Conservation (phyloP, 2,797 vertebrate species). For the Melanotaenia parkinsoni region DNA sequence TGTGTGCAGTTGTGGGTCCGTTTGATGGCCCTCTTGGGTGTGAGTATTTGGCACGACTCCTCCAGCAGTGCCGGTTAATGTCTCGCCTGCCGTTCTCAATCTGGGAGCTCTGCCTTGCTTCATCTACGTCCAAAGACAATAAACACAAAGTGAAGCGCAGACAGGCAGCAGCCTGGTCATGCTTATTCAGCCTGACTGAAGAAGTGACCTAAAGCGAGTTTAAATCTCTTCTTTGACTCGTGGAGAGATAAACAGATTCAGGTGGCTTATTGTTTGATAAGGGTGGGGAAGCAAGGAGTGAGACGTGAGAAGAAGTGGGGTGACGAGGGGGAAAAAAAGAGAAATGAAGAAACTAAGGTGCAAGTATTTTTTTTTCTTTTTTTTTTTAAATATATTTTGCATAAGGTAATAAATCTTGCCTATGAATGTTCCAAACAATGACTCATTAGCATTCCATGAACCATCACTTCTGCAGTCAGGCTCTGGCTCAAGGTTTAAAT, state of each 20-base stretch:
- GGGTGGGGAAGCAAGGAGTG: not conserved
- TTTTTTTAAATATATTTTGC: not conserved
- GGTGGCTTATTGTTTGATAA: slow-evolving; percentile 8
- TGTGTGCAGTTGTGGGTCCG: slow-evolving; percentile 34
- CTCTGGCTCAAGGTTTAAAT: slow-evolving; percentile 6
- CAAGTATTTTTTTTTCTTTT: no score
- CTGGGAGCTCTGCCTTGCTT: slow-evolving; percentile 42
- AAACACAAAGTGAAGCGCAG: slow-evolving; percentile 50
- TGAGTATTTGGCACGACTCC: slow-evolving; percentile 51
- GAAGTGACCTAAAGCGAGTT: slow-evolving; percentile 17
- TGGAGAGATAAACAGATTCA: slow-evolving; percentile 20
- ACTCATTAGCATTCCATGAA: slow-evolving; percentile 5
- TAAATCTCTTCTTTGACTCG: slow-evolving; percentile 2
- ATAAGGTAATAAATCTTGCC: slow-evolving; percentile 6
- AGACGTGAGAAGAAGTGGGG: not conserved
- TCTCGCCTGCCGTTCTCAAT: slow-evolving; percentile 47
- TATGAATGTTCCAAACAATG: not conserved
- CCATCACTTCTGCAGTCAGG: slow-evolving; percentile 11
- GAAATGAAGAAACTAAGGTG: slow-evolving; percentile 7
- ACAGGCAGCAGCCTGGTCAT: slow-evolving; percentile 41
- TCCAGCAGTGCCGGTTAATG: slow-evolving; percentile 29
- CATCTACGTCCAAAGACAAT: slow-evolving; percentile 69
- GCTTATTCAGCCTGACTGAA: slow-evolving; percentile 13
- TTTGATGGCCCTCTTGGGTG: slow-evolving; percentile 45
- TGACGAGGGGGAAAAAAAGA: not conserved